Conservation (phyloP, 2,113 vertebrate species). For the Chrysochloris asiatica region DNA sequence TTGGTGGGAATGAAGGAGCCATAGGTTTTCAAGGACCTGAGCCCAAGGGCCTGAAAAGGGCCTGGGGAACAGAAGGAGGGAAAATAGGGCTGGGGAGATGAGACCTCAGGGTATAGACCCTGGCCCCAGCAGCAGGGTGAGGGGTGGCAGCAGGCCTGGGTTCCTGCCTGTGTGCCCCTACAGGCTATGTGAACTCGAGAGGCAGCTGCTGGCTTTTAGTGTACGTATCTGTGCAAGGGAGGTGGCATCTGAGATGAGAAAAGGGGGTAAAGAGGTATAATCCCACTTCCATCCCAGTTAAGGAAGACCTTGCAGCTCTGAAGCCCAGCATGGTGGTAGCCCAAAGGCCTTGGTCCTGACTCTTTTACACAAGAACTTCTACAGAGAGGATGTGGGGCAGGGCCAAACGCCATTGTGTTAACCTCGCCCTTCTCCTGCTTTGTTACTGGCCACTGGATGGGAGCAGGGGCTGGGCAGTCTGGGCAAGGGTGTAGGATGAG, state of each 20-base stretch:
- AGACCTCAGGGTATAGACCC: background rate
- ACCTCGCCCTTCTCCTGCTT: background rate
- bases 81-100: background rate
- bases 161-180: background rate
- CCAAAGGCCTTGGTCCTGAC: constrained; percentile 53
- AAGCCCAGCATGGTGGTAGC: background rate
- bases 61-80: background rate
- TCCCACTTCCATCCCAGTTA: constrained; percentile 1
- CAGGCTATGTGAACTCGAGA: background rate
- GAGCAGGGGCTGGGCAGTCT: constrained; percentile 11
- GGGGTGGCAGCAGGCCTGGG: background rate
- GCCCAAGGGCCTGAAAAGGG: constrained; percentile 4
- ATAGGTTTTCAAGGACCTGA: background rate
- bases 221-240: background rate
- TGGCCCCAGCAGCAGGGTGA: background rate
- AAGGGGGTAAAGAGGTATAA: background rate
- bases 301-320: background rate
- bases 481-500: background rate
- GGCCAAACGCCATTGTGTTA: constrained; percentile 34
- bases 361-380: constrained; percentile 34
- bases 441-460: constrained; percentile 44
- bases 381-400: constrained; percentile 45
- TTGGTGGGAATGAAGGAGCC: background rate
- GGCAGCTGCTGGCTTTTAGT: background rate
- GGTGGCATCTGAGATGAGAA: background rate